Conservation (phyloP, 1,140 invertebrate genomes). For the Lasaia peninsularis region DNA sequence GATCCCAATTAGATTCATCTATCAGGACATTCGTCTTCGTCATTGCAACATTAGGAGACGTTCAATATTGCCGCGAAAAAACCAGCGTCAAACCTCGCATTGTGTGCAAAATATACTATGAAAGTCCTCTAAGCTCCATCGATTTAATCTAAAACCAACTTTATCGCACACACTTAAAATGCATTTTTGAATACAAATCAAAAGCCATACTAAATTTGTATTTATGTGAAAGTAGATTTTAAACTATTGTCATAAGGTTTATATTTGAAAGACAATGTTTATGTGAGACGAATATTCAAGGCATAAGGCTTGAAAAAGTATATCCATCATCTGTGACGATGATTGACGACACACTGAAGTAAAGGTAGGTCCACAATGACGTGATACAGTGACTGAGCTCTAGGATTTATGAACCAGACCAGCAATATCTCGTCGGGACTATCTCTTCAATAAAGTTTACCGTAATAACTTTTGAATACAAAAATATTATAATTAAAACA, state of each 20-base stretch:
- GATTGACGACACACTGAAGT: conserved; percentile 46
- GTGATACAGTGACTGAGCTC: conserved; percentile 33
- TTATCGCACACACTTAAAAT: conserved; percentile 13
- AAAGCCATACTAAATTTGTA: not conserved
- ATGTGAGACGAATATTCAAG: conserved; percentile 44
- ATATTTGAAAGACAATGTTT: conserved; percentile 18
- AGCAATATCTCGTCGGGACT: conserved; percentile 5
- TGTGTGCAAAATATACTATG: conserved; percentile 45
- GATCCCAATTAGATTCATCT: conserved; percentile 37
- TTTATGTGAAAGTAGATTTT: conserved; percentile 24
- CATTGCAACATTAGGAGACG: conserved; percentile 42
- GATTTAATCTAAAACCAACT: conserved; percentile 26
- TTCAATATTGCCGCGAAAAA: conserved; percentile 48
- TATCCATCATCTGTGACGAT: conserved; percentile 67
- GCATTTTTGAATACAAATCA: conserved; percentile 20
- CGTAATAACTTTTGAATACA: no score
- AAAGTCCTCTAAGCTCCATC: conserved; percentile 35
- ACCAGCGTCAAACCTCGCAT: conserved; percentile 39
- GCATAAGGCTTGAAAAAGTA: conserved; percentile 54
- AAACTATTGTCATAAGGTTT: not conserved
- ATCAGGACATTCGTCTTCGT: conserved; percentile 35
- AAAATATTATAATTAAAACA: no score
- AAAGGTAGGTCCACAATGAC: conserved; percentile 40
- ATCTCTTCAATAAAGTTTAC: not conserved
- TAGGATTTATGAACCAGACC: conserved; percentile 29